Percentiles rank a stretch among this genome's conserved stretches.
Evolutionary conservation across 2,113 vertebrate species (phyloP).

Genomic region (Eulemur macaco): DNA sequence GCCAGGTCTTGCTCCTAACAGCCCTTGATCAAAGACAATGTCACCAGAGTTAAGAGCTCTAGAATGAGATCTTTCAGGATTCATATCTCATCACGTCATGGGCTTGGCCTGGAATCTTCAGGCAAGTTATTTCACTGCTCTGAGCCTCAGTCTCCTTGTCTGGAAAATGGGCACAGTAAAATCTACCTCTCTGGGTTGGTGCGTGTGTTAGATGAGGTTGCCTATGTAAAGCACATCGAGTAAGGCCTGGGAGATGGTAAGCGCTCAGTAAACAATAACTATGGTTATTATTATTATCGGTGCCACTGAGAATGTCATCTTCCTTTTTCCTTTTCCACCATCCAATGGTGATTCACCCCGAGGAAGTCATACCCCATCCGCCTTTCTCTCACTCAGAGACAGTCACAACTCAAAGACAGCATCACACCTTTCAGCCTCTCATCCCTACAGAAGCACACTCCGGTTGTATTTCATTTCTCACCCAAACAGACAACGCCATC

Average conservation of each 20-base stretch:
- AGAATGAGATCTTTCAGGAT: not conserved
- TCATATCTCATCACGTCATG: fast-evolving
- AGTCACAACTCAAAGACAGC: not conserved
- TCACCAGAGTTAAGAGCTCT: not conserved
- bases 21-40: not conserved
- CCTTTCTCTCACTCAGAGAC: not conserved
- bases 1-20: not conserved
- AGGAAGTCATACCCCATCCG: not conserved
- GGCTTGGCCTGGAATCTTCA: not conserved
- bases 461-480: not conserved
- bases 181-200: not conserved
- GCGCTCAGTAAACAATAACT: not conserved
- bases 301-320: not conserved
- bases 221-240: fast-evolving
- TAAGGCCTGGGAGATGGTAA: not conserved
- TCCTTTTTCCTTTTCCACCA: not conserved
- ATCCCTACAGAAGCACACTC: not conserved
- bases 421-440: not conserved
- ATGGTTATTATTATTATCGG: not conserved
- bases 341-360: not conserved
- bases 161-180: not conserved
- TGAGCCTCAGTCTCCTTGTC: not conserved
- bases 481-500: not conserved
- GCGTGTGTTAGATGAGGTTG: not conserved
- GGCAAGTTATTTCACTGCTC: not conserved